Evolutionary conservation across 1,140 invertebrate genomes (phyloP).

Genomic region (Monochamus saltuarius): DNA sequence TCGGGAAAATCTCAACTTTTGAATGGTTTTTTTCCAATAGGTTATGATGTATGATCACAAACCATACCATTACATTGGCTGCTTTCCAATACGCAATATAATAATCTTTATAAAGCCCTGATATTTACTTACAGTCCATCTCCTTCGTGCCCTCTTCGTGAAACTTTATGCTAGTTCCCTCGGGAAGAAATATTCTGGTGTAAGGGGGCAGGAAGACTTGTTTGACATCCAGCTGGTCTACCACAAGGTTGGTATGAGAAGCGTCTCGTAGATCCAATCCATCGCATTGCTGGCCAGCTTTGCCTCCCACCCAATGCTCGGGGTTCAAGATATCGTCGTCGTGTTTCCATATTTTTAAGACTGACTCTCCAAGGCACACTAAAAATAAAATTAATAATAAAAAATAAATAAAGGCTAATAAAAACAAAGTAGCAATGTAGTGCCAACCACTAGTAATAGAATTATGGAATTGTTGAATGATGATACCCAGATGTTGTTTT

Average conservation of each 20-base stretch:
- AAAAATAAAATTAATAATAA: neutral
- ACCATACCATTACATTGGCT: no score
- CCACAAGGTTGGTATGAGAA: neutral
- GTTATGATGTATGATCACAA: no score
- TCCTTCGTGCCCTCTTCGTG: neutral
- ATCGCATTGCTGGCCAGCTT: constrained; percentile 2
- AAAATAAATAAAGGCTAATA: no score
- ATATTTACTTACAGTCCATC: constrained; percentile 8
- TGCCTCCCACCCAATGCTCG: constrained; percentile 11
- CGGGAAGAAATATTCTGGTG: constrained; percentile 1
- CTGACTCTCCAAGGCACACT: neutral
- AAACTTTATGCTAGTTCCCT: constrained; percentile 2
- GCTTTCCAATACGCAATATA: no score
- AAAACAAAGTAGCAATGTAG: no score
- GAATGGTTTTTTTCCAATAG: no score
- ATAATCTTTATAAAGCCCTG: no score
- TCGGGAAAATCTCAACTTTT: no score
- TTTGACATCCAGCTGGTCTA: neutral
- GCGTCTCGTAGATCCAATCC: constrained; percentile 9
- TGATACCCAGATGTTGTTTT: no score
- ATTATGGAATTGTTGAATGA: no score
- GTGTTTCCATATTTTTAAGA: constrained; percentile 6
- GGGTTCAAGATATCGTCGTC: constrained; percentile 17
- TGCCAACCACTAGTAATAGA: no score
- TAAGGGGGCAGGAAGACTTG: neutral